Conservation (phyloP, 2,113 vertebrate species). For the Hyla sarda region DNA sequence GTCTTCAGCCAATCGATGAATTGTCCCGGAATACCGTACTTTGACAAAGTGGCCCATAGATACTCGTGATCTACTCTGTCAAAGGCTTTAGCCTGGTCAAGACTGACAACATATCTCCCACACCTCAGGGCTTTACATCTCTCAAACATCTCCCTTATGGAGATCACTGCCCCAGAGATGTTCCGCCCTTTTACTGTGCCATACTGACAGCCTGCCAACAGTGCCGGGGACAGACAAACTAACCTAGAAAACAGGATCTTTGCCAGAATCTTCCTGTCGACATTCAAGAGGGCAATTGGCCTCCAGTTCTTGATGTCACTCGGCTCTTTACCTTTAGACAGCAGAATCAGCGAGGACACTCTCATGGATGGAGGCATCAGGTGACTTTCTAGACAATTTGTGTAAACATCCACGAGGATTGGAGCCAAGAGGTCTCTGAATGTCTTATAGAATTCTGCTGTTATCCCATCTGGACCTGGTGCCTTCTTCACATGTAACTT, state of each 20-base stretch:
- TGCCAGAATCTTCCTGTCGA: neutral
- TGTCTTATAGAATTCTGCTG: conserved; percentile 1
- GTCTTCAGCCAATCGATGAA: neutral
- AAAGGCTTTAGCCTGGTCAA: neutral
- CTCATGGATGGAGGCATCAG: neutral
- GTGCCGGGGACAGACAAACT: neutral
- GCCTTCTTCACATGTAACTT: neutral
- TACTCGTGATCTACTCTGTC: neutral
- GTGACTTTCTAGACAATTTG: neutral
- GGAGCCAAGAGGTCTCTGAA: neutral
- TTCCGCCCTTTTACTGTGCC: neutral
- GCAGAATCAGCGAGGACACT: neutral
- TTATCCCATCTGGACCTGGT: conserved; percentile 7
- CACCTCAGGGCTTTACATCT: neutral
- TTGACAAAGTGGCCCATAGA: neutral
- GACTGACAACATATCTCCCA: neutral
- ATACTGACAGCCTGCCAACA: neutral
- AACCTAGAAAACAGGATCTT: neutral
- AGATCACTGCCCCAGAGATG: neutral
- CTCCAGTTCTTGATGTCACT: neutral
- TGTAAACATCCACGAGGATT: conserved; percentile 3
- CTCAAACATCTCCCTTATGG: neutral
- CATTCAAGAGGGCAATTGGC: neutral
- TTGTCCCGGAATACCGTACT: neutral
- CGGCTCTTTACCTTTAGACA: neutral